Conservation (phyloP, 2,797 vertebrate genomes). For the Paramormyrops hopkinsi region DNA sequence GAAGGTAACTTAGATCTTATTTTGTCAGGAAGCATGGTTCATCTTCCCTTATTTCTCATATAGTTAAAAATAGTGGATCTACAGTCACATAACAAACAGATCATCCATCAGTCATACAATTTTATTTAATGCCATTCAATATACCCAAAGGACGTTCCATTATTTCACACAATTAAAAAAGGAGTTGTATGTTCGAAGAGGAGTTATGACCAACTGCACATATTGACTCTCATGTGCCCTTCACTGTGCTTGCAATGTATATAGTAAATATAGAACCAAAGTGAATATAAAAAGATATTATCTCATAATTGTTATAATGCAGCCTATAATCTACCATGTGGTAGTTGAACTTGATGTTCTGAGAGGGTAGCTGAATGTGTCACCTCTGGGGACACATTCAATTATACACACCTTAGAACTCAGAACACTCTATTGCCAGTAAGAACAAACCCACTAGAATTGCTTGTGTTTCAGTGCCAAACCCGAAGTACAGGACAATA, state of each 20-base stretch:
- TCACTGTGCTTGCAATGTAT: neutral
- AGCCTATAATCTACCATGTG: neutral
- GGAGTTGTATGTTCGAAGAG: neutral
- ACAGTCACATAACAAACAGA: neutral
- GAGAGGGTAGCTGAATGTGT: neutral
- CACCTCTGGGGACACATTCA: neutral
- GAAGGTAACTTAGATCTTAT: constrained; percentile 66
- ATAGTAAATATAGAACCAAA: neutral
- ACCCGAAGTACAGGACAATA: neutral
- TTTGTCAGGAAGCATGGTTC: neutral
- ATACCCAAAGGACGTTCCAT: neutral
- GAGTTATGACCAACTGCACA: neutral
- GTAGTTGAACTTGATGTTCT: neutral
- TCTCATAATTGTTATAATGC: neutral
- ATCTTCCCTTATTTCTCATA: neutral
- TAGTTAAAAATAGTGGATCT: neutral
- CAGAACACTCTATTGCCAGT: neutral
- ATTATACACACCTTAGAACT: neutral
- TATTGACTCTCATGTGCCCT: neutral
- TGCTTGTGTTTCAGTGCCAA: neutral
- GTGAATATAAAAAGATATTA: neutral
- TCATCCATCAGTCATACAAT: neutral
- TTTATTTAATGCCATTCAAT: neutral
- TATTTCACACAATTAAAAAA: neutral
- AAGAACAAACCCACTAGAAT: neutral